Evolutionary conservation across 1,140 invertebrate genomes (phyloP).

Genomic region (Holotrichia oblita): DNA sequence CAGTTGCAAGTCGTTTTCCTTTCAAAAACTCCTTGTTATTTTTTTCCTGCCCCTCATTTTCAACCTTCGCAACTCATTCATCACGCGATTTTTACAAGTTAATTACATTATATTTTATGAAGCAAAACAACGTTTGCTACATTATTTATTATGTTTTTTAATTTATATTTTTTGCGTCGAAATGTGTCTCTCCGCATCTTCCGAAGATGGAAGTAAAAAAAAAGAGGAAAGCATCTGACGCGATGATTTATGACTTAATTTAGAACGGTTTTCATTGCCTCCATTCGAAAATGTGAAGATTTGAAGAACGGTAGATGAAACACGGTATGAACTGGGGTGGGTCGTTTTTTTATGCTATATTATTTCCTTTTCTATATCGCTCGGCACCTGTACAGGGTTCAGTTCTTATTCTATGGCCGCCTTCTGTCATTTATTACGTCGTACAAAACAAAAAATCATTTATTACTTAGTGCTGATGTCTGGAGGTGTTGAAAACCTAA

Average conservation of each 20-base stretch:
- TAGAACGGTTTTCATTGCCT: slow-evolving; percentile 11
- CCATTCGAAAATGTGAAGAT: not conserved
- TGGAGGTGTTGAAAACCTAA: not conserved
- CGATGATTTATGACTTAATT: slow-evolving; percentile 21
- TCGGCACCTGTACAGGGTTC: not conserved
- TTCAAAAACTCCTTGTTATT: not conserved
- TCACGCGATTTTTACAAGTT: slow-evolving; percentile 3
- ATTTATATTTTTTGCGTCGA: not conserved
- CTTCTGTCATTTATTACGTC: slow-evolving; percentile 2
- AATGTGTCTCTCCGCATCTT: not conserved
- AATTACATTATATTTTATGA: slow-evolving; percentile 2
- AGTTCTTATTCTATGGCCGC: not conserved
- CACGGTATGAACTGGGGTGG: not conserved
- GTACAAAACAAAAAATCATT: not conserved
- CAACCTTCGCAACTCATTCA: not conserved
- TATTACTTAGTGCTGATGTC: not conserved
- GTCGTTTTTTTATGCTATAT: not conserved
- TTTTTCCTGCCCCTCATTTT: not conserved
- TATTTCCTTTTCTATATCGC: not conserved
- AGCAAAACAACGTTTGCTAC: slow-evolving; percentile 4
- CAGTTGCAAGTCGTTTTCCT: no score
- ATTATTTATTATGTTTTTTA: slow-evolving; percentile 22
- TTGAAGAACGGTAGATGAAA: not conserved
- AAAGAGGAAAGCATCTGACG: not conserved
- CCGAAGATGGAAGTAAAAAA: not conserved